A percentile compares a stretch with the other conserved stretches of the same genome.
Evolutionary conservation across 1,140 invertebrate genomes (phyloP).

Genomic region (Neoseiulus cucumeris): DNA sequence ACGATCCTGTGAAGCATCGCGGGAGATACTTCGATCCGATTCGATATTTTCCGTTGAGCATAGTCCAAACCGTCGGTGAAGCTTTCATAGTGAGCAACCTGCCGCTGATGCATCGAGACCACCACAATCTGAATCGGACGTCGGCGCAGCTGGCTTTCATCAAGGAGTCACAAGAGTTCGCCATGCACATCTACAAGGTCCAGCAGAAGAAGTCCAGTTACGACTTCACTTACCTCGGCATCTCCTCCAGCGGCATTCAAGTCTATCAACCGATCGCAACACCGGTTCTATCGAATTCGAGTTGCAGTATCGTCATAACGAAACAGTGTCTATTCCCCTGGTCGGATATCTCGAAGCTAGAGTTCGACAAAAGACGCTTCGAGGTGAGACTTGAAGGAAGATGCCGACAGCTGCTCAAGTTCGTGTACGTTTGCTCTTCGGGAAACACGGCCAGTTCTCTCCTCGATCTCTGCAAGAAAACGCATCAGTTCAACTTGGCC

Average conservation of each 20-base stretch:
- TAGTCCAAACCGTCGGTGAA: slow-evolving; percentile 36
- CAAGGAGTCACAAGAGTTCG: slow-evolving; percentile 50
- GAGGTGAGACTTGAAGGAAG: not conserved
- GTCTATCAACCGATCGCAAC: slow-evolving; percentile 37
- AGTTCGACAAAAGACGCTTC: slow-evolving; percentile 15
- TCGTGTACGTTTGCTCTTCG: slow-evolving; percentile 65
- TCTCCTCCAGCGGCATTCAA: slow-evolving; percentile 64
- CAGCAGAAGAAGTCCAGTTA: slow-evolving; percentile 42
- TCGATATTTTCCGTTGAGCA: slow-evolving; percentile 52
- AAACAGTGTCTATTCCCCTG: slow-evolving; percentile 13
- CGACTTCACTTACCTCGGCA: slow-evolving; percentile 39
- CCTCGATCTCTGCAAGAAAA: slow-evolving; percentile 63
- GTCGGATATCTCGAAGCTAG: slow-evolving; percentile 17
- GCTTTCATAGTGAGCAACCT: slow-evolving; percentile 37
- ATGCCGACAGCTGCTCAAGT: slow-evolving; percentile 20
- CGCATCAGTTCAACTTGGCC: slow-evolving; percentile 84
- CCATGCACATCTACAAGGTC: slow-evolving; percentile 66
- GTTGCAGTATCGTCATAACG: not conserved
- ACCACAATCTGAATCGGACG: slow-evolving; percentile 45
- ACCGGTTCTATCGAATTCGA: not conserved
- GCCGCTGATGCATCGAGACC: slow-evolving; percentile 44
- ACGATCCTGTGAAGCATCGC: slow-evolving; percentile 24
- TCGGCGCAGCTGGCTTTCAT: slow-evolving; percentile 70
- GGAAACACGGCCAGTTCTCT: slow-evolving; percentile 80
- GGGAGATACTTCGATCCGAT: slow-evolving; percentile 38